Conservation (phyloP, 64 coral and sea anemone species). For the Porites lutea region DNA sequence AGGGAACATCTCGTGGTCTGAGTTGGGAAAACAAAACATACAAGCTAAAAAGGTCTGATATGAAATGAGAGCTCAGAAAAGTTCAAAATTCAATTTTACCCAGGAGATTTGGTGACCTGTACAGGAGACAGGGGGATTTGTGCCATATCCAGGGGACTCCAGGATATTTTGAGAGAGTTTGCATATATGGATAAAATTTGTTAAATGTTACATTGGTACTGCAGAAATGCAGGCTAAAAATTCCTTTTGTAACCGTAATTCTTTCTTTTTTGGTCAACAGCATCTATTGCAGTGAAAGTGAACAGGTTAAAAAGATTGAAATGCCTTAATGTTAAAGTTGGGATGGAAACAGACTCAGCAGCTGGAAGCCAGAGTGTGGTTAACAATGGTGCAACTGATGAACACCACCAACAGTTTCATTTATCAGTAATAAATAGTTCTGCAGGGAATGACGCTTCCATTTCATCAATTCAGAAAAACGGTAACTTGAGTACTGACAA, state of each 20-base stretch:
- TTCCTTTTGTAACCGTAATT: not conserved
- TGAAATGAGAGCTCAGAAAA: no score
- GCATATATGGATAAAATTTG: no score
- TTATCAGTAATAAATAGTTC: constrained; percentile 26
- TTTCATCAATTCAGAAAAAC: not conserved
- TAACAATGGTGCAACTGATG: not conserved
- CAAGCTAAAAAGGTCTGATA: no score
- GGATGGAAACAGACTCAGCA: not conserved
- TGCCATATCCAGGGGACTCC: no score
- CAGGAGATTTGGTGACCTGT: no score
- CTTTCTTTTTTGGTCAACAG: constrained; percentile 49
- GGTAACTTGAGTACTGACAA: not conserved
- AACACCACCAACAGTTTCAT: constrained; percentile 10
- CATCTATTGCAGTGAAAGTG: constrained; percentile 83
- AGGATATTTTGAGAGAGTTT: no score
- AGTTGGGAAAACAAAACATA: no score
- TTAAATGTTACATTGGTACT: no score
- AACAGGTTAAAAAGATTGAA: constrained; percentile 68
- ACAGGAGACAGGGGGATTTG: no score
- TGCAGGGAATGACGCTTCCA: not conserved
- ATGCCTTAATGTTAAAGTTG: constrained; percentile 65
- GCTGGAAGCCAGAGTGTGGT: not conserved
- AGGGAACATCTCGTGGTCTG: no score
- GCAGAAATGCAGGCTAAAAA: no score
- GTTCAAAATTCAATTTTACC: no score